Base-by-base conservation (phyloP, 2,888 invertebrate genomes). In the Atethmia centrago region DNA sequence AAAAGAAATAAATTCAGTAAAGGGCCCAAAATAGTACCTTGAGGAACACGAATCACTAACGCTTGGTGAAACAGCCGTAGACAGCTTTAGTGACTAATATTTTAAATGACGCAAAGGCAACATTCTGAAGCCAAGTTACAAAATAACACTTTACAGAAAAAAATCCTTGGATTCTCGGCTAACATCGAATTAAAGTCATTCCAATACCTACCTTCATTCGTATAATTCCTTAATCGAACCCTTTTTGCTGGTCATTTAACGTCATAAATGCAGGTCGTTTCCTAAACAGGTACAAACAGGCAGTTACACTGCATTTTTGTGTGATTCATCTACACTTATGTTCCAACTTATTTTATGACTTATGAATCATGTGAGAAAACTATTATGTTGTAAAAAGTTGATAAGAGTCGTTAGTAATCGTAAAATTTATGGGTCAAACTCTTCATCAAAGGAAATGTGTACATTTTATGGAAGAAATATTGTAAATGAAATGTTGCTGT, bases 231-330 rank as follows among this genome's bases (percentile, higher is more conserved):
- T 74, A 84, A 84, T 71, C 71, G 45, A 75, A 49, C 12, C 51
- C 69, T 16, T 68, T 72, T 80, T 66, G 67, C 78, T 40, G 73
- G 71, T 74, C 71, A 68, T 65, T 78, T 80, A 78, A 66, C 68
- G 70, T 65, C 67, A 74, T 83, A 85, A 85, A 87, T 87, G 83
- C 85, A 81, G 70, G 56, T 53, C 70, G 53, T 75, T 82, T 87
- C 86, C 84, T 86, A 79, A 81, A 77, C 67, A 66, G 71, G 77
- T 81, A 77, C 66, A 59, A 70, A 81, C 82, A 74, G 79, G 87
- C 84, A 87, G 75, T 66, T 3, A 73, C 82, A 79, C 87, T 91
- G 91, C 91, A 92, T 92, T 91, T 91, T 89, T 92, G 85, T 71
- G 80, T 92, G 92, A 92, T 71, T 92, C 92, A 92, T 59, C n/a